These are phyloP conservation scores for Vimba vimba DNA, from an alignment of 2,113 vertebrate species.

Conservation along the genomic window DNA sequence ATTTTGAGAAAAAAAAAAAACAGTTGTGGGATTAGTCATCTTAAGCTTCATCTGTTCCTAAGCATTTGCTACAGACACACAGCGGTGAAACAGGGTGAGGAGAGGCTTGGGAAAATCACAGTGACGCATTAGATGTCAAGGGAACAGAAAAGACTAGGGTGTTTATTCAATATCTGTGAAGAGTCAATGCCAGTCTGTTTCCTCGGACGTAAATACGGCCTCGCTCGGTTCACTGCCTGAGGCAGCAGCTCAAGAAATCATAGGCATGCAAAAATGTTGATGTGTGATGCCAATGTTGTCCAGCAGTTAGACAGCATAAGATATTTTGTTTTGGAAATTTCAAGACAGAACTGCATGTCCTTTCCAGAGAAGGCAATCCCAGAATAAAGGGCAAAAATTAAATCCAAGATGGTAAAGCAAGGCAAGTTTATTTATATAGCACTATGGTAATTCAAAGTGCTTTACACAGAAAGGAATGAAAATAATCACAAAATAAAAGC, in stretches of 20 bases:
- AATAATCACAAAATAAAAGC: no score
- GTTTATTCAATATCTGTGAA: not conserved
- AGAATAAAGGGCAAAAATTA: not conserved
- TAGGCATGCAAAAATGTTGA: no score
- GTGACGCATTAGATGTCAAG: conserved; percentile 16
- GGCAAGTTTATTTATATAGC: not conserved
- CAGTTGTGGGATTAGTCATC: conserved; percentile 8
- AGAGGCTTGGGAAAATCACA: conserved; percentile 14
- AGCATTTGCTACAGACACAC: not conserved
- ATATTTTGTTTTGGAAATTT: not conserved
- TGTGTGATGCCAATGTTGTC: not conserved
- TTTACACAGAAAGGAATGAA: no score
- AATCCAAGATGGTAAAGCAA: not conserved
- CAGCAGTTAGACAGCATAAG: not conserved
- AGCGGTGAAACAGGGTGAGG: conserved; percentile 12
- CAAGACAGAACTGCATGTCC: not conserved
- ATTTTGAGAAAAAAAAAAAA: not conserved
- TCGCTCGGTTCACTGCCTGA: not conserved
- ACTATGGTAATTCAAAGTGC: not conserved
- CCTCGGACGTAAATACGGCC: not conserved
- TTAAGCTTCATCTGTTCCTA: conserved; percentile 15
- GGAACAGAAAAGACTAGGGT: not conserved
- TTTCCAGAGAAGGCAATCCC: not conserved
- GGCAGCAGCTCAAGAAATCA: not conserved
- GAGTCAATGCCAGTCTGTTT: not conserved